phyloP scores from a whole-genome alignment of 2,113 vertebrate species.

The Echinops telfairi region DNA sequence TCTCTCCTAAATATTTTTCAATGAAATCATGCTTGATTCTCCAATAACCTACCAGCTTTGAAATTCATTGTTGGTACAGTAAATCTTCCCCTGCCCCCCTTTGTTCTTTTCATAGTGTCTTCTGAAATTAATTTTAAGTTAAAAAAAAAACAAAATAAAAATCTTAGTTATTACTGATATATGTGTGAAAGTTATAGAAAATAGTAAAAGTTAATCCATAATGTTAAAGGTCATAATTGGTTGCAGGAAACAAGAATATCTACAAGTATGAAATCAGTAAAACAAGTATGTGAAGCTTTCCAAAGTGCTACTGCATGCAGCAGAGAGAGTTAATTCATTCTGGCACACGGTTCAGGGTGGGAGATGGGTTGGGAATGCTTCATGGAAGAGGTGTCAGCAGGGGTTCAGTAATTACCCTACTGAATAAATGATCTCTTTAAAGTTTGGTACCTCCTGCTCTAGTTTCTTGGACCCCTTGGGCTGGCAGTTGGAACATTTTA shows the following conservation, averaged over 20 bases:
- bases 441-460: not conserved
- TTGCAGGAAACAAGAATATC: not conserved
- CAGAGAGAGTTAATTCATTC: not conserved
- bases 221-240: not conserved
- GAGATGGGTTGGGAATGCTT: not conserved
- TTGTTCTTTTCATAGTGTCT: not conserved
- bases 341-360: not conserved
- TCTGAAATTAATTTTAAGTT: conserved; percentile 1
- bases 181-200: not conserved
- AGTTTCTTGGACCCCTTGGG: not conserved
- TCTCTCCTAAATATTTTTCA: not conserved
- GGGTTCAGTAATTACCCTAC: not conserved
- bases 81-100: no score
- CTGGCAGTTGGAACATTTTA: not conserved
- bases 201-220: not conserved
- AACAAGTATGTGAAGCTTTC: not conserved
- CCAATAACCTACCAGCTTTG: not conserved
- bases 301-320: not conserved
- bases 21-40: not conserved
- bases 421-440: conserved; percentile 38
- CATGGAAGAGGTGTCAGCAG: not conserved
- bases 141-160: not conserved
- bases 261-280: not conserved
- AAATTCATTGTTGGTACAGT: not conserved
- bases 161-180: not conserved